These are phyloP conservation scores for Marcusenius ussheri DNA, from an alignment of 2,113 vertebrate species.

Conservation along the genomic window DNA sequence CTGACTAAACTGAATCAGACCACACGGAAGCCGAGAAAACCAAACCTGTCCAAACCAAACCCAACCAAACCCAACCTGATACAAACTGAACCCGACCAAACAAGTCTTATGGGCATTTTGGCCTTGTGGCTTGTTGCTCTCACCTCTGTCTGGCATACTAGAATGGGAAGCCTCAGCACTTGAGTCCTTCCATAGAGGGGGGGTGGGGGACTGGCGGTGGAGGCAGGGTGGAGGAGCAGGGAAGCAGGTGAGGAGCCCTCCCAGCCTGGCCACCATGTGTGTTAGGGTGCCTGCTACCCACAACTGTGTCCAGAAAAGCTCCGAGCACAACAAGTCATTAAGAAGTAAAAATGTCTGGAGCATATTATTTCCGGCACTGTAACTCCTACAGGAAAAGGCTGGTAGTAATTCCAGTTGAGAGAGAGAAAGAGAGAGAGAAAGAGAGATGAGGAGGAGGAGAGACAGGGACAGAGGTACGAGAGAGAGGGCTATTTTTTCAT, in stretches of 20 bases:
- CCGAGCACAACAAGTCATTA: constrained; percentile 67
- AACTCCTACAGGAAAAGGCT: constrained; percentile 60
- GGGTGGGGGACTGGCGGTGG: neutral
- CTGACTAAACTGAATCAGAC: neutral
- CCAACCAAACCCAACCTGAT: neutral
- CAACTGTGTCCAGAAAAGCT: constrained; percentile 66
- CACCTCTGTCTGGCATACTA: neutral
- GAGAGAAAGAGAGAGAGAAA: constrained; percentile 22
- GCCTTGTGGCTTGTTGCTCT: neutral
- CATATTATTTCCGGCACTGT: constrained; percentile 64
- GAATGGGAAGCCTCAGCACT: neutral
- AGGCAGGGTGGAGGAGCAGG: neutral
- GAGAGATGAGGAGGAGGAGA: constrained; percentile 7
- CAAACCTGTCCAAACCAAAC: neutral
- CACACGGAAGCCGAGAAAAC: neutral
- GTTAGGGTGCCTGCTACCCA: constrained; percentile 57
- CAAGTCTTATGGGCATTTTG: neutral
- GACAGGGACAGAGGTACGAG: neutral
- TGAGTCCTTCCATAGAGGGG: neutral
- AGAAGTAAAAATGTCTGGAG: constrained; percentile 68
- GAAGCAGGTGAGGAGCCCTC: constrained; percentile 2
- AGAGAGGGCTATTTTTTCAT: neutral
- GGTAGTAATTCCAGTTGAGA: constrained; percentile 46
- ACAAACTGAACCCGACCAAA: neutral
- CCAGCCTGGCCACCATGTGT: constrained; percentile 47